Evolutionary conservation across 2,888 invertebrate species (phyloP).

Genomic region (Dichetophora obliterata): DNA sequence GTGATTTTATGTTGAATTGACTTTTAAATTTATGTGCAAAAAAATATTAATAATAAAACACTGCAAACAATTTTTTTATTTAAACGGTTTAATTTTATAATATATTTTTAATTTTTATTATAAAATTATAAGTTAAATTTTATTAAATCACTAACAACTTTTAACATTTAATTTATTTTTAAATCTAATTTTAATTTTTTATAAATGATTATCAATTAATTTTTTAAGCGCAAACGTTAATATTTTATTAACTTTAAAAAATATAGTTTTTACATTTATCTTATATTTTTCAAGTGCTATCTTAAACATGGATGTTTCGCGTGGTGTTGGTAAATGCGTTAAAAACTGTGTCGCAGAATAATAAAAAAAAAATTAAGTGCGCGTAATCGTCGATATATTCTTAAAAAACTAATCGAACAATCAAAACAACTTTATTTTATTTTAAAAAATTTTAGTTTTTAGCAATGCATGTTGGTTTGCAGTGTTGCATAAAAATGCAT

Average conservation of each 20-base stretch:
- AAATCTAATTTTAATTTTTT: no score
- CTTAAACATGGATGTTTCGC: background rate
- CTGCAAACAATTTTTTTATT: slow-evolving; percentile 50
- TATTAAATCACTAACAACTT: background rate
- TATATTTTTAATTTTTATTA: background rate
- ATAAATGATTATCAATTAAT: background rate
- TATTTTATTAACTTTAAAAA: background rate
- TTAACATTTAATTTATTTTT: no score
- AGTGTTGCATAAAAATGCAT: slow-evolving; percentile 50
- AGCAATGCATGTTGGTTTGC: slow-evolving; percentile 53
- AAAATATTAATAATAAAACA: slow-evolving; percentile 53
- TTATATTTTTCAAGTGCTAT: background rate
- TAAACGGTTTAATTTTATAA: background rate
- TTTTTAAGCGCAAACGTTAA: background rate
- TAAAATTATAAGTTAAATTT: background rate
- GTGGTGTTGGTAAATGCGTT: slow-evolving; percentile 14
- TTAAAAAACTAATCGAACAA: background rate
- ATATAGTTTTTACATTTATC: no score
- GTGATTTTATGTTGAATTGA: slow-evolving; percentile 14
- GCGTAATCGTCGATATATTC: background rate
- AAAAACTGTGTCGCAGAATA: slow-evolving; percentile 7
- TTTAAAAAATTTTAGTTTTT: slow-evolving; percentile 26
- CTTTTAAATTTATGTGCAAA: slow-evolving; percentile 45
- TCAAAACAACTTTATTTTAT: slow-evolving; percentile 12
- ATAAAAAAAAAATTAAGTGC: background rate